A percentile compares a stretch with the other conserved stretches of the same genome.
Evolutionary conservation across 2,797 vertebrate genomes (phyloP).

Genomic region (Avahi laniger): DNA sequence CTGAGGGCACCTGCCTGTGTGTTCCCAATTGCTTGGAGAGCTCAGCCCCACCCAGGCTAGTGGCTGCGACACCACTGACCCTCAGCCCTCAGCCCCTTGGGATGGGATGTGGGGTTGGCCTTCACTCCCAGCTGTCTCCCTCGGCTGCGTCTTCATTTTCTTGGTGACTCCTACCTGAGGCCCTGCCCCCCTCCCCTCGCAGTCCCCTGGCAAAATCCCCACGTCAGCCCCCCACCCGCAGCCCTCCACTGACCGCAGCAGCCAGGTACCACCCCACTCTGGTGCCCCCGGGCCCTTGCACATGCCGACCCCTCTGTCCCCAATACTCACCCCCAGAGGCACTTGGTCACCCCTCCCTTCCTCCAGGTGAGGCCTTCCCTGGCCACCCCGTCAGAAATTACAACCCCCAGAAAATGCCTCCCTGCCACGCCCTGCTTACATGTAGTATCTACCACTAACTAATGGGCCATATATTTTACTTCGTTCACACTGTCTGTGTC

Average conservation of each 20-base stretch:
- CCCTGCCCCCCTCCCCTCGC: not conserved
- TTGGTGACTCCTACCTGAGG: not conserved
- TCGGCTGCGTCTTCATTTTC: not conserved
- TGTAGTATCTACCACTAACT: not conserved
- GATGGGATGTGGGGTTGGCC: not conserved
- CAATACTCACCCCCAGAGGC: not conserved
- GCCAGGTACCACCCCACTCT: not conserved
- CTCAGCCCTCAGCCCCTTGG: not conserved
- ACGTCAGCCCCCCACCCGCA: not conserved
- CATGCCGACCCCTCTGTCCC: not conserved
- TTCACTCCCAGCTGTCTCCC: not conserved
- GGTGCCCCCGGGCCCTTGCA: not conserved
- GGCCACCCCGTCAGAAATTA: not conserved
- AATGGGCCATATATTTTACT: not conserved
- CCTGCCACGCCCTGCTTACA: not conserved
- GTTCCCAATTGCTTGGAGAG: not conserved
- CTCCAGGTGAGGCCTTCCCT: not conserved
- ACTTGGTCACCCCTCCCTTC: not conserved
- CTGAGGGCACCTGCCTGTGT: not conserved
- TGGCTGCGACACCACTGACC: not conserved
- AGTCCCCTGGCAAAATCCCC: not conserved
- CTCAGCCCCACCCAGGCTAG: not conserved
- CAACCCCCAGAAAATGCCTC: not conserved
- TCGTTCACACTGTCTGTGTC: not conserved
- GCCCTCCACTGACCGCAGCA: not conserved